Evolutionary conservation across 2,113 vertebrate species (phyloP).

Genomic region (Sprattus sprattus): DNA sequence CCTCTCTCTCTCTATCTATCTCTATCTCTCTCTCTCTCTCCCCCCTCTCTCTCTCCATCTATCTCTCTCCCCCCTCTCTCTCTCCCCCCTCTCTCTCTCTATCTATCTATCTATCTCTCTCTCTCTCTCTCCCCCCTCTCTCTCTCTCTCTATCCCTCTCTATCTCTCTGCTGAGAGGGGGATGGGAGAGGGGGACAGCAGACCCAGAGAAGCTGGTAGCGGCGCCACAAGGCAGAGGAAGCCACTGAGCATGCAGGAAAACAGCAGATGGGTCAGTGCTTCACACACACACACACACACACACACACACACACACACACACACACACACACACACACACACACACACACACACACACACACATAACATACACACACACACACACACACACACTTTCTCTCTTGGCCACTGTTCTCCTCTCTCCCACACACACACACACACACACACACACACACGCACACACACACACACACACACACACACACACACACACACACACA

Average conservation of each 20-base stretch:
- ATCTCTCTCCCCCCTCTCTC: too few relatives aligned
- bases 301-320: neutral
- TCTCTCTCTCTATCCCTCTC: neutral
- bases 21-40: conserved; percentile 5
- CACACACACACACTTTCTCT: neutral
- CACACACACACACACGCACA: neutral
- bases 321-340: too few relatives aligned
- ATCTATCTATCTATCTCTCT: neutral
- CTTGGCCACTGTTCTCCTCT: neutral
- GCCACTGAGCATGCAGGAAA: conserved; percentile 6
- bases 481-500: neutral
- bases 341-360: neutral
- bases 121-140: too few relatives aligned
- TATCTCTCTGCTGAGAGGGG: neutral
- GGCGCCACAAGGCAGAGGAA: neutral
- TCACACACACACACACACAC: neutral
- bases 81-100: neutral
- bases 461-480: neutral
- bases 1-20: neutral
- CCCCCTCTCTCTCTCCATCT: neutral
- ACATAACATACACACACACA: neutral
- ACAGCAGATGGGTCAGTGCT: conserved; percentile 17
- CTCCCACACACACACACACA: neutral
- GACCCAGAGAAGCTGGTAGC: neutral
- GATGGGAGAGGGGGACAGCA: neutral